Conservation (phyloP, 37 sponge, comb jelly and placozoan genomes). For the Axinella damicornis region DNA sequence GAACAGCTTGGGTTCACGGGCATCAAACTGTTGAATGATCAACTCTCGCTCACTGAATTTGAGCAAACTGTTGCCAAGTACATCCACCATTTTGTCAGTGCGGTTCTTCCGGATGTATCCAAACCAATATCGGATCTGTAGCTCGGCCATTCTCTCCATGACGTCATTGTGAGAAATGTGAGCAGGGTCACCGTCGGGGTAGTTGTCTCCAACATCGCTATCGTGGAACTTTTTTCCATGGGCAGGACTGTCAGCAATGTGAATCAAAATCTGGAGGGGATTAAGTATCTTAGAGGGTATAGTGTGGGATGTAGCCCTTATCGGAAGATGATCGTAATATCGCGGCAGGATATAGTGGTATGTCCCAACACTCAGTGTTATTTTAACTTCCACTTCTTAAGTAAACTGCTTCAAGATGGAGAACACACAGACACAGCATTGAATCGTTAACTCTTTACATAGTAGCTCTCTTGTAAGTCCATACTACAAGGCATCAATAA, state of each 20-base stretch:
- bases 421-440: too few species aligned
- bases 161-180: conserved; percentile 14
- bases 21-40: conserved; percentile 2
- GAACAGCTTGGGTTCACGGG: too few species aligned
- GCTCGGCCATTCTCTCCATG: neutral
- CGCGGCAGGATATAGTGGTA: too few species aligned
- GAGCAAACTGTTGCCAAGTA: conserved; percentile 24
- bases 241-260: conserved; percentile 43
- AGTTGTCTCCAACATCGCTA: neutral
- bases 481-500: too few species aligned
- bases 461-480: too few species aligned
- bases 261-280: conserved; percentile 22
- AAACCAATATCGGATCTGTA: conserved; percentile 40
- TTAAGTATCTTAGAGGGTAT: too few species aligned
- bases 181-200: conserved; percentile 35
- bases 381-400: too few species aligned
- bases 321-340: too few species aligned
- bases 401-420: too few species aligned
- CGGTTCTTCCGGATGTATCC: conserved; percentile 20
- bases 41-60: neutral
- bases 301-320: too few species aligned
- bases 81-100: conserved; percentile 41
- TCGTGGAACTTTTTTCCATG: conserved; percentile 33
- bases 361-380: too few species aligned
- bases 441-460: too few species aligned